Base-by-base conservation (phyloP, 1,140 invertebrate genomes). In the Caenorhabditis latens region DNA sequence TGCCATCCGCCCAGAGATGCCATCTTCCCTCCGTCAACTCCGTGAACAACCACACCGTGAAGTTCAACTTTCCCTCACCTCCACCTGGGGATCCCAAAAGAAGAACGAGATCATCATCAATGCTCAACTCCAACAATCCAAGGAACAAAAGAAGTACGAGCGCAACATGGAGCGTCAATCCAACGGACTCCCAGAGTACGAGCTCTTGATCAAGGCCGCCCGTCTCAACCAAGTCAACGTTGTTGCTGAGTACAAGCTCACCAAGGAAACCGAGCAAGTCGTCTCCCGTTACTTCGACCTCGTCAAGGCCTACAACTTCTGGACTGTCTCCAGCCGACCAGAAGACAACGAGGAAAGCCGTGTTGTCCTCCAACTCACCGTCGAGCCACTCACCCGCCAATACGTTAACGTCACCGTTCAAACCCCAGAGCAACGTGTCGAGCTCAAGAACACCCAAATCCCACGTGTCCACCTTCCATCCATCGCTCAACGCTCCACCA, bases 351-450 rank as follows among this genome's bases (percentile, higher is more conserved):
- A 90, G 57, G 21, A 63, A 6, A 48, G 82, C 16, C 75, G 53
- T 11, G 79, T 84, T 48, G 24, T 82, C 50, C 40, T 89, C 42
- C 86, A 88, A 57, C 50, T 85, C 32, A 84, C 90, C 32, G 89
- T 91, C 61, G 91, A 91, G 42, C 90, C 90, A 55, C 46, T 88
- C 11, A 88, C 83, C 71, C 89, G 86, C 46, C 63, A 65, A 50
- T 53, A 87, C 24, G 89, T 83, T 57, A 91, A 91, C 85, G 16
- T 91, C 16, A 87, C 90, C 46, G 48, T 90, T 21, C 65, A 89
- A 48, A 90, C 90, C 40, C 85, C 90, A 21, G 53, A 58, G 21
- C 46, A 89, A 53, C n/a, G n/a, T 67, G 19, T 87, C 57, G 43
- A 82, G 19, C 19, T 86, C 50, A 50, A 86, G 67, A 71, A 50